Conservation (phyloP, 2,797 vertebrate genomes). For the Labroides dimidiatus region DNA sequence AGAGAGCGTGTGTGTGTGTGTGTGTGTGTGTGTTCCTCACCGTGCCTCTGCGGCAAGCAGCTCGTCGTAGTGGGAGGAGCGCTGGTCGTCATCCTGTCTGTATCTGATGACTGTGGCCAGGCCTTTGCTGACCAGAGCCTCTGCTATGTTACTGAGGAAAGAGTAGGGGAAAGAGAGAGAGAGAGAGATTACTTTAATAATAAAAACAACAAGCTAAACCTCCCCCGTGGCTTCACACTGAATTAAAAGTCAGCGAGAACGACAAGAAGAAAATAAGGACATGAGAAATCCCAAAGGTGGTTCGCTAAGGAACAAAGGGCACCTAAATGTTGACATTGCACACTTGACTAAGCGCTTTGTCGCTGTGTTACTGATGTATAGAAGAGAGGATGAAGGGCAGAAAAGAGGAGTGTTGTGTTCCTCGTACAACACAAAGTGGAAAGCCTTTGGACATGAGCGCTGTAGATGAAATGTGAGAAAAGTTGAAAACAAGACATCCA, state of each 20-base stretch:
- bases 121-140: slow-evolving; percentile 97
- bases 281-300: slow-evolving; percentile 47
- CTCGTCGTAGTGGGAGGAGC: slow-evolving; percentile 97
- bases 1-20: neutral
- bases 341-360: slow-evolving; percentile 50
- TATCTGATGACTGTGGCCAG: slow-evolving; percentile 95
- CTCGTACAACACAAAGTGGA: slow-evolving; percentile 53
- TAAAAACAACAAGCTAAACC: slow-evolving; percentile 1
- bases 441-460: slow-evolving; percentile 50
- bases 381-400: slow-evolving; percentile 38
- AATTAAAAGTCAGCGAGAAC: slow-evolving; percentile 13
- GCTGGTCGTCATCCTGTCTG: slow-evolving; percentile 96
- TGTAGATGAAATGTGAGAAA: slow-evolving; percentile 27
- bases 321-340: slow-evolving; percentile 49
- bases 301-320: slow-evolving; percentile 49
- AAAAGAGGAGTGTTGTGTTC: slow-evolving; percentile 36
- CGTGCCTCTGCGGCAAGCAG: slow-evolving; percentile 94
- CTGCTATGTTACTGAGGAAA: slow-evolving; percentile 93
- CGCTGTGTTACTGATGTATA: slow-evolving; percentile 22
- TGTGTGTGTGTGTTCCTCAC: slow-evolving; percentile 77
- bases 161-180: neutral
- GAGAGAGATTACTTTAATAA: slow-evolving; percentile 32
- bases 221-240: neutral
- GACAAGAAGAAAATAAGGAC: slow-evolving; percentile 30
- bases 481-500: neutral